These are phyloP conservation scores for Rhynchonema sp. DNA, from an alignment of 2,888 invertebrate genomes.

Conservation along the genomic window DNA sequence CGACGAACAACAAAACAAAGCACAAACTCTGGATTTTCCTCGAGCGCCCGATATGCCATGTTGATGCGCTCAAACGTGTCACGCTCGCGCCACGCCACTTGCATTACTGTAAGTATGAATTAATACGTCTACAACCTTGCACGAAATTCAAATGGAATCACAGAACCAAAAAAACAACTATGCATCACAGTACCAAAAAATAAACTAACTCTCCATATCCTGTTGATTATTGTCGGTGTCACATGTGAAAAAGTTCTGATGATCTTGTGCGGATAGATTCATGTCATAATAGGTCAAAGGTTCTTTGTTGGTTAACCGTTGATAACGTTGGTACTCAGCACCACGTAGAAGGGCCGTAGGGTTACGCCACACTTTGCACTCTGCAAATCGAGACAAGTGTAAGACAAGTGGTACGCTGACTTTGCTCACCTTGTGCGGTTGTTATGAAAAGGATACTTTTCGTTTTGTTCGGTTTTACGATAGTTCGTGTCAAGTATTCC, in stretches of 20 bases:
- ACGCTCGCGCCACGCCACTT: slow-evolving; percentile 84
- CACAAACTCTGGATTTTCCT: slow-evolving; percentile 52
- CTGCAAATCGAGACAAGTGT: too few relatives aligned
- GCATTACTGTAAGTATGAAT: slow-evolving; percentile 26
- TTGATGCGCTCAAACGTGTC: slow-evolving; percentile 72
- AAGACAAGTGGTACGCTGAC: too few relatives aligned
- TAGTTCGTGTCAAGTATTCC: too few relatives aligned
- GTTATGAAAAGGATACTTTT: too few relatives aligned
- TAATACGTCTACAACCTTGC: background rate
- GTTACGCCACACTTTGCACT: slow-evolving; percentile 90
- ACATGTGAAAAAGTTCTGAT: slow-evolving; percentile 84
- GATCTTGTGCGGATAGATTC: slow-evolving; percentile 95
- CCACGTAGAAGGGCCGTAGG: slow-evolving; percentile 83
- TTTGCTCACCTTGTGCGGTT: too few relatives aligned
- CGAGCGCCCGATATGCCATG: slow-evolving; percentile 68
- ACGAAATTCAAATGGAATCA: too few relatives aligned
- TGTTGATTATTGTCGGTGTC: slow-evolving; percentile 65
- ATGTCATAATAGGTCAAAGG: slow-evolving; percentile 95
- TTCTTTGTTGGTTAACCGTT: slow-evolving; percentile 70
- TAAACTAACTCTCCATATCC: slow-evolving; percentile 54
- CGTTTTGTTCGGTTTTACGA: too few relatives aligned
- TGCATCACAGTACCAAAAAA: slow-evolving; percentile 40
- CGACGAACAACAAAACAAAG: too few relatives aligned
- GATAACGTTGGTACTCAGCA: slow-evolving; percentile 85
- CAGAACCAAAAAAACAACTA: slow-evolving; percentile 26